phyloP scores from a whole-genome alignment of 2,797 vertebrate species.

The Ambastaia sidthimunki region DNA sequence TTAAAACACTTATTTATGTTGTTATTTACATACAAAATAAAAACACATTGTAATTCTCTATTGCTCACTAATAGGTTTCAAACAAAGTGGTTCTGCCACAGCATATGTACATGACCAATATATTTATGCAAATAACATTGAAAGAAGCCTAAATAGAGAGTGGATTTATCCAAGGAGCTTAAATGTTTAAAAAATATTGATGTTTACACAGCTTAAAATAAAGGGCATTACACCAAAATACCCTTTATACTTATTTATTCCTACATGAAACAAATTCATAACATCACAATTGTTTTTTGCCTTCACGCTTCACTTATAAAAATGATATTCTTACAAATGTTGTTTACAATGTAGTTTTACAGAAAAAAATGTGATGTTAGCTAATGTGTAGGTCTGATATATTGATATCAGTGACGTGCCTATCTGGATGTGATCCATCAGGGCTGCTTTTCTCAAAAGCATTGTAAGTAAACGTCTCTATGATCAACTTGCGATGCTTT shows the following conservation, averaged over 20 bases:
- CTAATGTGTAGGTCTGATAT: neutral
- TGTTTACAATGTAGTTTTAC: neutral
- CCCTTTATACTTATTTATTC: neutral
- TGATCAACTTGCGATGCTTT: too few species aligned
- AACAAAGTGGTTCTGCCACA: neutral
- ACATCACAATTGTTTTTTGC: neutral
- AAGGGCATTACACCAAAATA: neutral
- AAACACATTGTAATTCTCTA: neutral
- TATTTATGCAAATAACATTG: constrained; percentile 1
- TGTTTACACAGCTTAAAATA: neutral
- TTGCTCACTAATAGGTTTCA: neutral
- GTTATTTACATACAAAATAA: neutral
- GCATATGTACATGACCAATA: neutral
- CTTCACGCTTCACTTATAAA: neutral
- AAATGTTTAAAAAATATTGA: neutral
- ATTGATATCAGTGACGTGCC: neutral
- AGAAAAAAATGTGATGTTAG: constrained; percentile 44
- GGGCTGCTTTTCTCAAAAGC: too few species aligned
- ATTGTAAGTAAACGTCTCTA: too few species aligned
- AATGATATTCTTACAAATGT: neutral
- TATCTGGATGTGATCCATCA: too few species aligned
- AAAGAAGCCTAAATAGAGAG: neutral
- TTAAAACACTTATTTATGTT: constrained; percentile 8
- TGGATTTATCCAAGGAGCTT: neutral
- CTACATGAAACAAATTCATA: neutral